A percentile compares a stretch with the other conserved stretches of the same genome.
These are phyloP conservation scores for Malacoctenus gilli DNA, from an alignment of 2,797 vertebrate genomes.

Conservation along the genomic window DNA sequence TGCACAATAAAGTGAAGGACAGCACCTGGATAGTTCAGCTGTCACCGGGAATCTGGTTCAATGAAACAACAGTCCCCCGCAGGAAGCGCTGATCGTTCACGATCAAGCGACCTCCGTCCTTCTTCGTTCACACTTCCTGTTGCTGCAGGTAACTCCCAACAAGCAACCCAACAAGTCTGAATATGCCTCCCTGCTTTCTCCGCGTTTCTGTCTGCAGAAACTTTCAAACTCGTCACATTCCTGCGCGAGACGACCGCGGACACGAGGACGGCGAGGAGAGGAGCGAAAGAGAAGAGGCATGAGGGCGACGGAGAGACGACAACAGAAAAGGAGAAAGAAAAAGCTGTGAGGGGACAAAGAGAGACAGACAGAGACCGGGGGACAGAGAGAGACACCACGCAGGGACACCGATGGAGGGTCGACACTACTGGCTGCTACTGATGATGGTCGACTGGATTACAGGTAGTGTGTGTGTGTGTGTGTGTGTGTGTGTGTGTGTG, in stretches of 20 bases:
- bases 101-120: not conserved
- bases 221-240: conserved; percentile 60
- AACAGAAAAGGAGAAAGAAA: conserved; percentile 15
- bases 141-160: conserved; percentile 11
- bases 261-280: conserved; percentile 20
- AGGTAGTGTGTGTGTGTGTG: conserved; percentile 61
- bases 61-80: too few relatives aligned
- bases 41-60: too few relatives aligned
- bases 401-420: conserved; percentile 62
- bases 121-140: not conserved
- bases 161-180: conserved; percentile 71
- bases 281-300: not conserved
- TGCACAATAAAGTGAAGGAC: too few relatives aligned
- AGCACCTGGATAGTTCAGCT: too few relatives aligned
- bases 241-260: conserved; percentile 41
- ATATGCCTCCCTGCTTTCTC: conserved; percentile 58
- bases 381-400: too few relatives aligned
- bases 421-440: conserved; percentile 66
- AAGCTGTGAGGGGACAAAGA: not conserved
- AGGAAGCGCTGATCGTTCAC: too few relatives aligned
- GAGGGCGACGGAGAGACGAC: too few relatives aligned
- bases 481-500: conserved; percentile 19
- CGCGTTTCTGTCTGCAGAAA: conserved; percentile 33
- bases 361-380: conserved; percentile 51
- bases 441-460: conserved; percentile 53